Percentiles rank a stretch among this genome's conserved stretches.
Conservation (phyloP, 2,888 invertebrate species). For the Augiades crinisus region DNA sequence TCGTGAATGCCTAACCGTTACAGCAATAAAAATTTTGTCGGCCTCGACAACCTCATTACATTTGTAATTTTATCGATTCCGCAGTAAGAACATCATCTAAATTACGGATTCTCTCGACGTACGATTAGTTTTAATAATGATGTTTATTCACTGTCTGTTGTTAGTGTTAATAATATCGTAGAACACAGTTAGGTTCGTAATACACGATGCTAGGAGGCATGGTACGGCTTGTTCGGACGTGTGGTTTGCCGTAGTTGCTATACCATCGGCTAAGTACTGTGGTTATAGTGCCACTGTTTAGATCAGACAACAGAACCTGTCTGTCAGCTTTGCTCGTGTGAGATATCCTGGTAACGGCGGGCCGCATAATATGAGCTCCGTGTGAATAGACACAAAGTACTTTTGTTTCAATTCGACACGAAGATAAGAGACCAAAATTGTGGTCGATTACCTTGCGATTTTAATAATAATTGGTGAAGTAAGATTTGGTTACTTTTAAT, state of each 20-base stretch:
- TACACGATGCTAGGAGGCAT: conserved; percentile 1
- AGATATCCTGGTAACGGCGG: conserved; percentile 1
- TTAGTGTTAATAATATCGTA: conserved; percentile 1
- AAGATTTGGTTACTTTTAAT: too few relatives aligned
- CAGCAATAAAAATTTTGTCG: conserved; percentile 8
- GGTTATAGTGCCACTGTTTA: conserved; percentile 10
- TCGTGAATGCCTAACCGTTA: conserved; percentile 7
- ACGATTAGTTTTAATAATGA: neutral
- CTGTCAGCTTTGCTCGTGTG: conserved; percentile 1
- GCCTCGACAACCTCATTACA: conserved; percentile 13
- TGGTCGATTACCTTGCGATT: too few relatives aligned
- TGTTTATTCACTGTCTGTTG: conserved; percentile 2
- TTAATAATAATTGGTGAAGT: too few relatives aligned
- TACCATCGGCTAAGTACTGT: conserved; percentile 3
- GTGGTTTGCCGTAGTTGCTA: conserved; percentile 6
- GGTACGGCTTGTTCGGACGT: conserved; percentile 2
- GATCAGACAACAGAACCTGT: conserved; percentile 13
- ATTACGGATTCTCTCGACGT: neutral
- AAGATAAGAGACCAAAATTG: too few relatives aligned
- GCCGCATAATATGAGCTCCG: neutral
- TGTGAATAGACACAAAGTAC: neutral
- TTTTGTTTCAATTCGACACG: too few relatives aligned
- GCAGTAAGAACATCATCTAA: neutral
- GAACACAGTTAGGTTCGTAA: neutral
- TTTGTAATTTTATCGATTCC: conserved; percentile 4